Base-by-base conservation (phyloP, 2,113 vertebrate species). In the Centropristis striata region DNA sequence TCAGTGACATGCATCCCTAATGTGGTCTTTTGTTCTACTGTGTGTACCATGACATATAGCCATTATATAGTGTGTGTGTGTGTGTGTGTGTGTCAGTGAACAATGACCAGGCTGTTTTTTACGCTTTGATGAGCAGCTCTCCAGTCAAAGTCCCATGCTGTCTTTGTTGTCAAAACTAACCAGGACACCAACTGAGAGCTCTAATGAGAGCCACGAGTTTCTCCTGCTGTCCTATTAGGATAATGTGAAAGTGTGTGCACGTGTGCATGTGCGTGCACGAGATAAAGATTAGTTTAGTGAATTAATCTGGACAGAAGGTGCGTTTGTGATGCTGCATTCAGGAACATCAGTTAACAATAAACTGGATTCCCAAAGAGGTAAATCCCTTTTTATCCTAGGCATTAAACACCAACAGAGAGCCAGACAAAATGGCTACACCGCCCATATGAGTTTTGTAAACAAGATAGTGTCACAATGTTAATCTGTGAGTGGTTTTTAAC, bases 161-260 rank as follows among this genome's bases (percentile, higher is more conserved):
- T 41, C 59, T 84, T 42, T 75, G 67, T 77, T 77, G 21, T 67
- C 46, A 63, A 77, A 83, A 66, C 63, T 47, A 60, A 78, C 32
- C 36, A n/a, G 66, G 53, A 75, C 66, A 20, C 81, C 61, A 11
- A 25, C 51, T 5, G 80, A 57, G 59, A 65, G 67, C 58, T 58
- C 42, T 91, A 78, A 90, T 88, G 55, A 85, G 50, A 59, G 6
- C 21, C 60, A 47, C 36, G 1, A 5, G 60, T 63, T 41, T 2
- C 6, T 14, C 51, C 68, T 32, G 44, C 63, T 67, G 66, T 68
- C 47, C 28, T 11, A 42, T 88, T 63, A 61, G 16, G 54, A 65
- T 85, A 39, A 58, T 46, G 42, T 50, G 20, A 4, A n/a, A 54
- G 36, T 39, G 53, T 42, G 57, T 55, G 75, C 37, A 46, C 3